A percentile compares a stretch with the other conserved stretches of the same genome.
Conservation (phyloP, 1,140 invertebrate genomes). For the Nymphalis io region DNA sequence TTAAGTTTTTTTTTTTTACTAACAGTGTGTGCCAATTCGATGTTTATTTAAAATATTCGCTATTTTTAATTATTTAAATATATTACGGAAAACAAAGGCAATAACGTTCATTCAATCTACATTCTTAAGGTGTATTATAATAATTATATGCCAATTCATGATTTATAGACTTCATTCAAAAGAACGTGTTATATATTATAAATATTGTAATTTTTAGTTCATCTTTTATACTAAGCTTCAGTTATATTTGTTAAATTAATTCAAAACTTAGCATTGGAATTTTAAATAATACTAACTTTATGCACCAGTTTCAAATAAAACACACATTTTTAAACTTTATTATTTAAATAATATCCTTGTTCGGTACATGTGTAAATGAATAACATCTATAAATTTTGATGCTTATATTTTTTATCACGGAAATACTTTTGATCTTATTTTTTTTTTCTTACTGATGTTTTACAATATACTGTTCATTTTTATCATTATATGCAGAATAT, state of each 20-base stretch:
- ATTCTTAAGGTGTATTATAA: neutral
- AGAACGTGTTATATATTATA: constrained; percentile 11
- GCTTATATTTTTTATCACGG: constrained; percentile 33
- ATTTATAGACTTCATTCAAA: constrained; percentile 19
- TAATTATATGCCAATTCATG: neutral
- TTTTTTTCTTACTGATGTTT: constrained; percentile 24
- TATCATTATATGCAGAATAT: constrained; percentile 22
- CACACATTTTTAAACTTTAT: constrained; percentile 16
- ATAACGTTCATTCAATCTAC: too few species aligned
- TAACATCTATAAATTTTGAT: constrained; percentile 26
- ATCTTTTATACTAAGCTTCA: constrained; percentile 12
- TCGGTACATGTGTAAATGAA: constrained; percentile 18
- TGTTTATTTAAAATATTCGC: too few species aligned
- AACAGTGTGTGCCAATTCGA: too few species aligned
- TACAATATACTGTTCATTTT: constrained; percentile 2
- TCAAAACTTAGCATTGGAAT: constrained; percentile 16
- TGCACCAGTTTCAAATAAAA: constrained; percentile 25
- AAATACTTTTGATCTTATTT: constrained; percentile 36
- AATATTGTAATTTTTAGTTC: constrained; percentile 12
- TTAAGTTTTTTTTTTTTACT: too few species aligned
- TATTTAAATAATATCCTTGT: constrained; percentile 33
- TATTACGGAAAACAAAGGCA: neutral
- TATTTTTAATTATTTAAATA: neutral
- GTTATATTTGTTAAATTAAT: constrained; percentile 14
- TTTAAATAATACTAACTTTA: constrained; percentile 19